These are phyloP conservation scores for Microcebus ravelobensis DNA, from an alignment of 2,113 vertebrate genomes.

Conservation along the genomic window DNA sequence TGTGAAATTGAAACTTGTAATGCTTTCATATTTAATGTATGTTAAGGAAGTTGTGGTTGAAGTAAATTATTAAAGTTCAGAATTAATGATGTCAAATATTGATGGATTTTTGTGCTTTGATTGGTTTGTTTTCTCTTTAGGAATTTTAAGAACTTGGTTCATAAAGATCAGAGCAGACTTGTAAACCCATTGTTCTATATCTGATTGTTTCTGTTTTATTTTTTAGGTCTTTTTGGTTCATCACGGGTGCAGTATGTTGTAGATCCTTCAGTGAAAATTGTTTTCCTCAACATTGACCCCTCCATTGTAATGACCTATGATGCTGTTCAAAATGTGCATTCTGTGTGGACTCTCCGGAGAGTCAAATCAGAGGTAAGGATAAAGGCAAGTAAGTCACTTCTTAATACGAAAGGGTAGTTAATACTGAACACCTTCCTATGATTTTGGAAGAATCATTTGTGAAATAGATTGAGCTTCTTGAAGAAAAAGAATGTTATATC, in stretches of 20 bases:
- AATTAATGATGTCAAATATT: neutral
- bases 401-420: neutral
- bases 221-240: slow-evolving; percentile 89
- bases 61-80: slow-evolving; percentile 33
- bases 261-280: slow-evolving; percentile 91
- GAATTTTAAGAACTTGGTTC: slow-evolving; percentile 21
- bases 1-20: neutral
- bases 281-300: slow-evolving; percentile 91
- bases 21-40: neutral
- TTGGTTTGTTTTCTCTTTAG: slow-evolving; percentile 24
- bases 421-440: neutral
- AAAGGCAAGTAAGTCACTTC: neutral
- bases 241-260: slow-evolving; percentile 93
- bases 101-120: slow-evolving; percentile 24
- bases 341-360: slow-evolving; percentile 93
- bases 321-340: slow-evolving; percentile 91
- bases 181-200: neutral
- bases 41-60: neutral
- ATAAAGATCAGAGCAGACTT: neutral
- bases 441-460: slow-evolving; percentile 2
- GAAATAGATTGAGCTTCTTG: neutral
- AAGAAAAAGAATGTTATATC: neutral
- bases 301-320: slow-evolving; percentile 97
- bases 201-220: slow-evolving; percentile 44
- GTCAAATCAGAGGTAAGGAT: slow-evolving; percentile 92